Evolutionary conservation across 2,113 vertebrate species (phyloP).

Genomic region (Falcunculus frontatus): DNA sequence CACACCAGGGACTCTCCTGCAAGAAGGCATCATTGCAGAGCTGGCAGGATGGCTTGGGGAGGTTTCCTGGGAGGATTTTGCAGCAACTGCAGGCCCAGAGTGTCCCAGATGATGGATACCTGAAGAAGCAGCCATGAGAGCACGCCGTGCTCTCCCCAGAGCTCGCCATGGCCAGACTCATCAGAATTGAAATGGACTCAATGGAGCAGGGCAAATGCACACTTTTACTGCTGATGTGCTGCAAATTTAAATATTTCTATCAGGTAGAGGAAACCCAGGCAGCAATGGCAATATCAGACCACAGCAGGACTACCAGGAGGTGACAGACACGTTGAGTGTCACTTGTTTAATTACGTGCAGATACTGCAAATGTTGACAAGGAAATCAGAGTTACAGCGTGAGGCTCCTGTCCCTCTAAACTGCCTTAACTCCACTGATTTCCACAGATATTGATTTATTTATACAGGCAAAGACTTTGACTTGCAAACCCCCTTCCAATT

Average conservation of each 20-base stretch:
- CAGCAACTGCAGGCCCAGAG: not conserved
- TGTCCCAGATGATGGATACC: not conserved
- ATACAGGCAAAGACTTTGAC: not conserved
- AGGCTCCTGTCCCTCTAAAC: not conserved
- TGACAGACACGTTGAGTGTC: not conserved
- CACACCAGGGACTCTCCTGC: not conserved
- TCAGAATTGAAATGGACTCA: not conserved
- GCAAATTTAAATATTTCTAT: not conserved
- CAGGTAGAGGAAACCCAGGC: not conserved
- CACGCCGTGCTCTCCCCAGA: accelerated
- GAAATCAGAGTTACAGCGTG: not conserved
- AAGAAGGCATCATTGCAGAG: not conserved
- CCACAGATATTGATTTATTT: not conserved
- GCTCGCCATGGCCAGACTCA: not conserved
- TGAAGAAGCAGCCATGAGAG: not conserved
- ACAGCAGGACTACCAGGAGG: not conserved
- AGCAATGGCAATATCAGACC: not conserved
- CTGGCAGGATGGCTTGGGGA: not conserved
- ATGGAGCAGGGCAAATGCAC: not conserved
- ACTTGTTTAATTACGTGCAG: not conserved
- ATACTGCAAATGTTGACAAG: not conserved
- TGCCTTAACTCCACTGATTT: not conserved
- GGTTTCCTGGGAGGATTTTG: not conserved
- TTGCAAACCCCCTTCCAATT: not conserved
- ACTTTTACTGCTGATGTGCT: not conserved